Evolutionary conservation across 1,140 invertebrate genomes (phyloP).

Genomic region (Teleogryllus occipitalis): DNA sequence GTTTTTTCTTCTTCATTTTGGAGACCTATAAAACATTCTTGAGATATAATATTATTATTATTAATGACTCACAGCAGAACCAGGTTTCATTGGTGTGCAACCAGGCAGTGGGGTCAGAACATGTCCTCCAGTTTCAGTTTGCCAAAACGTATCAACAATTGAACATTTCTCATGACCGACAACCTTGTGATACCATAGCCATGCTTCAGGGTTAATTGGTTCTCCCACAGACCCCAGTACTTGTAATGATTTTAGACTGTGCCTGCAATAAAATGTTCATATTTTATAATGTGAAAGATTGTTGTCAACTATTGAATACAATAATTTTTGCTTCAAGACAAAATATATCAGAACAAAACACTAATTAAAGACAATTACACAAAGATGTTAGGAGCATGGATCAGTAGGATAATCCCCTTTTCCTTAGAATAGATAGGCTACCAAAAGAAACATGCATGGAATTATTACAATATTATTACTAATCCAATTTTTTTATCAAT

Average conservation of each 20-base stretch:
- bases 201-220: slow-evolving; percentile 96
- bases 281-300: background rate
- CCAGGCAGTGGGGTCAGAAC: slow-evolving; percentile 92
- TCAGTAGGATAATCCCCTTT: too few species aligned
- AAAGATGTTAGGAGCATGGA: too few species aligned
- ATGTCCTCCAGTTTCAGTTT: slow-evolving; percentile 95
- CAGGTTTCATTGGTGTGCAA: slow-evolving; percentile 91
- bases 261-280: slow-evolving; percentile 26
- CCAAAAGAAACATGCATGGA: too few species aligned
- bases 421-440: too few species aligned
- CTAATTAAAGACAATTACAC: too few species aligned
- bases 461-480: too few species aligned
- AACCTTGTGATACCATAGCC: slow-evolving; percentile 91
- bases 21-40: too few species aligned
- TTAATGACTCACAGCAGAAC: slow-evolving; percentile 72
- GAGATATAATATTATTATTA: background rate
- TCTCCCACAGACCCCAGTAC: slow-evolving; percentile 93
- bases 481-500: too few species aligned
- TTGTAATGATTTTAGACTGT: slow-evolving; percentile 53
- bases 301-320: background rate
- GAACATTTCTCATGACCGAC: slow-evolving; percentile 76
- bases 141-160: slow-evolving; percentile 98
- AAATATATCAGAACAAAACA: background rate
- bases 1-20: too few species aligned
- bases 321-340: background rate